Percentiles rank a stretch among this genome's conserved stretches.
These are phyloP conservation scores for Anorthoa munda DNA, from an alignment of 2,888 invertebrate species.

Conservation along the genomic window DNA sequence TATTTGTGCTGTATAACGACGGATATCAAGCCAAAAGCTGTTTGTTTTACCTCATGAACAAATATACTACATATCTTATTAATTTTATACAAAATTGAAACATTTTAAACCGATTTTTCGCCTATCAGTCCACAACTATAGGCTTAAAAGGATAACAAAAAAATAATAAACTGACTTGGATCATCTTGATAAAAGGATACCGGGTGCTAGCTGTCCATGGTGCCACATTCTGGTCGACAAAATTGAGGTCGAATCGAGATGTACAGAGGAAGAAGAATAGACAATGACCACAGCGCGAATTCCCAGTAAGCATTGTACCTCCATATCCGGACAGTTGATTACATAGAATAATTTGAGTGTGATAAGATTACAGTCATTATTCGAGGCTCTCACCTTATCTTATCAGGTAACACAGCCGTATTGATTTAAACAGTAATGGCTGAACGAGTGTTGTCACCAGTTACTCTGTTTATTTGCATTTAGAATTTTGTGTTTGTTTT, in stretches of 20 bases:
- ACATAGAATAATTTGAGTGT: slow-evolving; percentile 72
- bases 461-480: slow-evolving; percentile 72
- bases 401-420: slow-evolving; percentile 79
- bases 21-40: not conserved
- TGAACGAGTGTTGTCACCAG: slow-evolving; percentile 72
- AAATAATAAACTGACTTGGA: not conserved
- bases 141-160: not conserved
- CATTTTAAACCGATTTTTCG: not conserved
- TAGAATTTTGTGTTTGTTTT: slow-evolving; percentile 55
- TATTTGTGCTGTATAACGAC: not conserved
- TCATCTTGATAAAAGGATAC: too few relatives aligned
- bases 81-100: not conserved
- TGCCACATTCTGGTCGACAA: too few relatives aligned
- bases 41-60: not conserved
- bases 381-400: slow-evolving; percentile 80
- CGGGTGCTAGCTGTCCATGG: too few relatives aligned
- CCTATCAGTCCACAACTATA: not conserved
- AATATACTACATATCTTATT: not conserved
- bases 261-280: too few relatives aligned
- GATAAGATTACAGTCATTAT: slow-evolving; percentile 85
- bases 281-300: slow-evolving; percentile 11
- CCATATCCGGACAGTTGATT: slow-evolving; percentile 66
- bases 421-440: slow-evolving; percentile 80
- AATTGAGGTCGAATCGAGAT: too few relatives aligned
- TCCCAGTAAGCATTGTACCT: slow-evolving; percentile 33